These are phyloP conservation scores for Philaethria dido DNA, from an alignment of 2,888 invertebrate species.

Conservation along the genomic window DNA sequence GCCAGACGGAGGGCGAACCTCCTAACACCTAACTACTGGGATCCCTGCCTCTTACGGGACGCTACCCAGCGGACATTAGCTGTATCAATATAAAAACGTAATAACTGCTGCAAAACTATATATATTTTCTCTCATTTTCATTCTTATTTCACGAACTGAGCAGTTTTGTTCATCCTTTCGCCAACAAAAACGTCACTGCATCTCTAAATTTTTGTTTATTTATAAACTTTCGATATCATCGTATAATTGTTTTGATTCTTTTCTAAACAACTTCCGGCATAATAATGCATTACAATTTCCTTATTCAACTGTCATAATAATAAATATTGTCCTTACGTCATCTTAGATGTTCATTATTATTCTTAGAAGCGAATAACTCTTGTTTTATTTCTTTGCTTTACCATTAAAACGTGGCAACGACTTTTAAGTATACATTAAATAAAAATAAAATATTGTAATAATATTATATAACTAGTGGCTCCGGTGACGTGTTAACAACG, in stretches of 20 bases:
- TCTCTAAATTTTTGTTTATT: too few species aligned
- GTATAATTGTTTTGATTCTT: neutral
- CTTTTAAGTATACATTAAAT: neutral
- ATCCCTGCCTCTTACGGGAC: too few species aligned
- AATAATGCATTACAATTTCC: constrained; percentile 3
- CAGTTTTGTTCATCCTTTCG: too few species aligned
- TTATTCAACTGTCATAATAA: neutral
- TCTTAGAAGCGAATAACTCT: constrained; percentile 16
- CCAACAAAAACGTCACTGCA: too few species aligned
- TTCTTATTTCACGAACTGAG: too few species aligned
- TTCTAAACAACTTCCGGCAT: neutral
- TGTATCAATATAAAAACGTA: too few species aligned
- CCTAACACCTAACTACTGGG: too few species aligned
- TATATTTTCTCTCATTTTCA: too few species aligned
- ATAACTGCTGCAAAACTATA: too few species aligned
- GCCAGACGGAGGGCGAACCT: too few species aligned
- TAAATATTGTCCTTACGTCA: neutral
- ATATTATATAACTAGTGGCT: neutral
- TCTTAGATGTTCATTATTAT: constrained; percentile 18
- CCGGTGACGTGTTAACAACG: too few species aligned
- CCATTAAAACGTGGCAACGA: neutral
- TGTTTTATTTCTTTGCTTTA: neutral
- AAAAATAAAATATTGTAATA: neutral
- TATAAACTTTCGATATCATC: neutral
- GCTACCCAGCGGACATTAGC: too few species aligned